A percentile compares a stretch with the other conserved stretches of the same genome.
Evolutionary conservation across 2,797 vertebrate species (phyloP).

Genomic region (Karalla daura): DNA sequence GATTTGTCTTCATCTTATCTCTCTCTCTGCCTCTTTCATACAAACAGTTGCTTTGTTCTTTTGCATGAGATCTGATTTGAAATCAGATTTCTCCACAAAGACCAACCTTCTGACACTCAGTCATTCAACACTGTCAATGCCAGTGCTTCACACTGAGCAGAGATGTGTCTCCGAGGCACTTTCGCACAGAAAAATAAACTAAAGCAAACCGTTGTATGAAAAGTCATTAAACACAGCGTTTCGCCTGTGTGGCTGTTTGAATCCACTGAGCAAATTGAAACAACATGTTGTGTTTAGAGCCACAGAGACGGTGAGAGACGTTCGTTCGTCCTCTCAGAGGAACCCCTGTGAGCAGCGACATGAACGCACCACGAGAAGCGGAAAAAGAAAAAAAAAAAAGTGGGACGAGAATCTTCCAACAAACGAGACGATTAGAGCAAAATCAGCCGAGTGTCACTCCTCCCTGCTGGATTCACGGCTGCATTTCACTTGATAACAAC

Average conservation of each 20-base stretch:
- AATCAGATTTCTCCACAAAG: neutral
- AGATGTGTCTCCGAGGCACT: neutral
- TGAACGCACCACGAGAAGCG: slow-evolving; percentile 14
- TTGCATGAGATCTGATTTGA: neutral
- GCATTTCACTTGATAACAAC: neutral
- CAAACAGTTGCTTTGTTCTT: neutral
- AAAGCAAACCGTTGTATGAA: neutral
- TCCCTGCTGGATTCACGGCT: slow-evolving; percentile 8
- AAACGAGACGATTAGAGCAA: slow-evolving; percentile 23
- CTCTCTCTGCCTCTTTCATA: too few relatives aligned
- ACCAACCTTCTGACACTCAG: neutral
- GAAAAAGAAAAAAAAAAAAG: too few relatives aligned
- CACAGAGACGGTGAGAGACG: slow-evolving; percentile 6
- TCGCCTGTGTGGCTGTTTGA: slow-evolving; percentile 6
- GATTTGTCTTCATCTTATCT: too few relatives aligned
- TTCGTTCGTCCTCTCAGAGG: slow-evolving; percentile 14
- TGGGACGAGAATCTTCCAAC: slow-evolving; percentile 4
- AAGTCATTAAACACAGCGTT: neutral
- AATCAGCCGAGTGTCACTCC: slow-evolving; percentile 17
- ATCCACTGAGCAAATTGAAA: slow-evolving; percentile 4
- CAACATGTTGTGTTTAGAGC: neutral
- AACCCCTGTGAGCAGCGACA: slow-evolving; percentile 17
- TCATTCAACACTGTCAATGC: neutral
- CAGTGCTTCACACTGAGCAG: neutral
- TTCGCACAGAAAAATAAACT: slow-evolving; percentile 1